These are phyloP conservation scores for Strigamia maritima DNA, from an alignment of 2,888 invertebrate genomes.

Conservation along the genomic window DNA sequence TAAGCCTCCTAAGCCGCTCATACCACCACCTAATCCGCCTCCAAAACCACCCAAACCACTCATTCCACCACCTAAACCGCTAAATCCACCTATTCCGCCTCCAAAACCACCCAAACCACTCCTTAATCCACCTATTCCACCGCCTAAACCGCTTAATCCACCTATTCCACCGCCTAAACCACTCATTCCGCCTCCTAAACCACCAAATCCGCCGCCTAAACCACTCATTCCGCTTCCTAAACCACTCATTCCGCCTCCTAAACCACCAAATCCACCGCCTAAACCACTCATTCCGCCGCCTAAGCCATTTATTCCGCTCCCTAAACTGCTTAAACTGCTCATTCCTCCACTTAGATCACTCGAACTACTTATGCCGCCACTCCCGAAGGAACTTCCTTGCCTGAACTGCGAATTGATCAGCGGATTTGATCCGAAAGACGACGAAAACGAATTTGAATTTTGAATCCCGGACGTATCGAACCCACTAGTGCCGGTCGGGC, in stretches of 20 bases:
- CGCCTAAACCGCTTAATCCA: neutral
- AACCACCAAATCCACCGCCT: neutral
- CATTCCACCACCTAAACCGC: neutral
- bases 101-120: neutral
- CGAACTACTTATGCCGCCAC: neutral
- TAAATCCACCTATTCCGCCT: too few species aligned
- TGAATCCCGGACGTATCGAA: neutral
- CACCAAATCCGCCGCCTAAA: neutral
- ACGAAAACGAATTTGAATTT: too few species aligned
- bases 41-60: neutral
- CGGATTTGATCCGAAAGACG: too few species aligned
- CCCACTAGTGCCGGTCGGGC: neutral
- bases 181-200: neutral
- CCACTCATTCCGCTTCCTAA: too few species aligned
- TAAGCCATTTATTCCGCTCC: neutral
- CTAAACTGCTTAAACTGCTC: neutral
- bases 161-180: too few species aligned
- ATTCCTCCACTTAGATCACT: neutral
- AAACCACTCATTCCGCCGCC: neutral
- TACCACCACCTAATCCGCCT: neutral
- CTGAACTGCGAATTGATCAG: neutral
- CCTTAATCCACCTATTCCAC: neutral
- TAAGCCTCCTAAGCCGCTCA: neutral
- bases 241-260: neutral
- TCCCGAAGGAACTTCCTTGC: neutral